Percentiles rank a stretch among this genome's conserved stretches.
Evolutionary conservation across 2,888 invertebrate genomes (phyloP).

Genomic region (Erpobdella octoculata): DNA sequence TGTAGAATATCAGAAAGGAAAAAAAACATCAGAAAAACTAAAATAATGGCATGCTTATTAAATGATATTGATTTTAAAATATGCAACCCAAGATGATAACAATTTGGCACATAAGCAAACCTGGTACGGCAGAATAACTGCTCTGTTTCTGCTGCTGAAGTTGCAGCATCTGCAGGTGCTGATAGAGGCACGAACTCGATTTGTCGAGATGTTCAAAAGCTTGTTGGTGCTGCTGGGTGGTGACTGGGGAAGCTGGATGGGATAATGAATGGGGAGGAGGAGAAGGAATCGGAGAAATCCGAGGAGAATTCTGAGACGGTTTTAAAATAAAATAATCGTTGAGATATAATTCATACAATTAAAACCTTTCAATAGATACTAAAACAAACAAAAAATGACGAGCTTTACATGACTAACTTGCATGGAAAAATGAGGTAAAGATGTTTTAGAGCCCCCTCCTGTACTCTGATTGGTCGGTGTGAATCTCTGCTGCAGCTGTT

Average conservation of each 20-base stretch:
- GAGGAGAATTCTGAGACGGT: constrained; percentile 28
- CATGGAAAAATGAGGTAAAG: constrained; percentile 48
- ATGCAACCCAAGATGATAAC: not conserved
- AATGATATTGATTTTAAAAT: not conserved
- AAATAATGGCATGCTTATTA: not conserved
- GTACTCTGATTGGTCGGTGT: not conserved
- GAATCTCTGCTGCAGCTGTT: constrained; percentile 57
- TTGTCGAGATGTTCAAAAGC: constrained; percentile 21
- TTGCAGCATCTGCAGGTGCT: constrained; percentile 51
- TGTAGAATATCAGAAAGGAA: too few relatives aligned
- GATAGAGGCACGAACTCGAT: constrained; percentile 33
- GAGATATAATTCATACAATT: not conserved
- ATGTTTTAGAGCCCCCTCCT: constrained; percentile 45
- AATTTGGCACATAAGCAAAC: not conserved
- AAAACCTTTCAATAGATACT: not conserved
- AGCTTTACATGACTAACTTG: constrained; percentile 9
- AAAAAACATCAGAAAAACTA: not conserved
- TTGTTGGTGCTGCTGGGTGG: constrained; percentile 10
- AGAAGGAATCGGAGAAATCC: constrained; percentile 34
- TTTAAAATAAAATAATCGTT: not conserved
- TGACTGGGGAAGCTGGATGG: constrained; percentile 27
- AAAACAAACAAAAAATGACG: not conserved
- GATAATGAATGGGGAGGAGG: constrained; percentile 32
- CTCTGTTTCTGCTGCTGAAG: constrained; percentile 41
- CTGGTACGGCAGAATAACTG: not conserved